These are phyloP conservation scores for Danio jaintianensis DNA, from an alignment of 2,797 vertebrate genomes.

Conservation along the genomic window DNA sequence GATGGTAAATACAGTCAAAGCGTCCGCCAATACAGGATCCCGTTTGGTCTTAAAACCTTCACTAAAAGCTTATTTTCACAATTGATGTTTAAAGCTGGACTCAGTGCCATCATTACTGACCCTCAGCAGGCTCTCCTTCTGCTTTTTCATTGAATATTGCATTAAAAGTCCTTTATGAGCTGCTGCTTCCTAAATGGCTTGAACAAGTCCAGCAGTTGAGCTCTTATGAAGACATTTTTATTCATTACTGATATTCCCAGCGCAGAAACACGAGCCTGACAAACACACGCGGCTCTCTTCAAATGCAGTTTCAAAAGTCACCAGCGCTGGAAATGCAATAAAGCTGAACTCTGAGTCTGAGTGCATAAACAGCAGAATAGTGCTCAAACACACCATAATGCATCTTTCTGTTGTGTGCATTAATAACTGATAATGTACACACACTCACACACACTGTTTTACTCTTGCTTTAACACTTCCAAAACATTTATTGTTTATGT, in stretches of 20 bases:
- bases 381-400: background rate
- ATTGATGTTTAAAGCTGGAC: background rate
- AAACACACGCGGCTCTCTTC: conserved; percentile 6
- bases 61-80: too few relatives aligned
- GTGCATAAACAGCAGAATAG: background rate
- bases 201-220: background rate
- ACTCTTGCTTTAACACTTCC: too few relatives aligned
- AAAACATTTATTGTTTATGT: too few relatives aligned
- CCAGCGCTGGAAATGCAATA: background rate
- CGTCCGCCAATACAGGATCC: too few relatives aligned
- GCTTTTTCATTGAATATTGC: conserved; percentile 14
- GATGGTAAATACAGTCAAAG: too few relatives aligned
- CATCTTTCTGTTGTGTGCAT: conserved; percentile 14
- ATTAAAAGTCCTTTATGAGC: conserved; percentile 6
- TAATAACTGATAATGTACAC: too few relatives aligned
- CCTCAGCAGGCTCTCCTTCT: background rate
- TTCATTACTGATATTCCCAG: conserved; percentile 66
- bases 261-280: conserved; percentile 35
- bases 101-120: background rate
- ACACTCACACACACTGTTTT: too few relatives aligned
- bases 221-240: conserved; percentile 50
- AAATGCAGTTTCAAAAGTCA: conserved; percentile 12
- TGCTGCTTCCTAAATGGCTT: conserved; percentile 10
- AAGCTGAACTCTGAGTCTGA: background rate
- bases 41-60: too few relatives aligned